Evolutionary conservation across 2,888 invertebrate species (phyloP), one percentile per base, ranked within the genome.

Genomic region (Tenthredo notha): DNA sequence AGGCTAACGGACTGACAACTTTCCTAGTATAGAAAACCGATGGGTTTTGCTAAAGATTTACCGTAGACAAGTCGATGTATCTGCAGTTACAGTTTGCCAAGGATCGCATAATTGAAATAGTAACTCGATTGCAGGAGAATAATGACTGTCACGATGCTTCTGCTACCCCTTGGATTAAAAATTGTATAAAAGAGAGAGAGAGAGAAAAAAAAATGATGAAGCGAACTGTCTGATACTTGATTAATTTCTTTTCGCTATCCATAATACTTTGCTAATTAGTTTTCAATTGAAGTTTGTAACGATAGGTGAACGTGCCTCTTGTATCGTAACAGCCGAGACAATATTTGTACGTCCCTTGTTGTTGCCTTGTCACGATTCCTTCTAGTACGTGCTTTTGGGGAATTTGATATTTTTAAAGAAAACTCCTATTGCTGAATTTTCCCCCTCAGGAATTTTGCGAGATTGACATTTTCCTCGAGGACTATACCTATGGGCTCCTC

Each of bases 1-100:
- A 15, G 47, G 43, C 37, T 90, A 91, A 90, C 90, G 90, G 89
- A 86, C 86, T 85, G 88, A 89, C 90, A 88, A 89, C 88, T 87
- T 90, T 89, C 89, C 90, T 86, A 86, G 85, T 90, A 89, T 77
- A 47, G 77, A 6, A 33, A 77, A 77, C 77, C 54, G 54, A 50
- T 54, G 21, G 1, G 70, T 70, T 70, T 70, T 70, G 70, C 70
- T 9, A 6, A 25, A 47, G 74, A 74, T 47, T 40, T 43, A 47
- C 25, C 43, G 47, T 18, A 25, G 40, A 47, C 74, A 25, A 40
- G 74, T 47, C 10, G 21, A 3, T 1, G 0, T 25, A 7, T 10
- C 12, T 15, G 0, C 47, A 12, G 9, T 12, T 15, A 12, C 25
- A 75, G 75, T 21, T 75, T 43, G 43, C 33, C 37, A 37, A n/a